Evolutionary conservation across 2,113 vertebrate species (phyloP).

Genomic region (Microtus pennsylvanicus): DNA sequence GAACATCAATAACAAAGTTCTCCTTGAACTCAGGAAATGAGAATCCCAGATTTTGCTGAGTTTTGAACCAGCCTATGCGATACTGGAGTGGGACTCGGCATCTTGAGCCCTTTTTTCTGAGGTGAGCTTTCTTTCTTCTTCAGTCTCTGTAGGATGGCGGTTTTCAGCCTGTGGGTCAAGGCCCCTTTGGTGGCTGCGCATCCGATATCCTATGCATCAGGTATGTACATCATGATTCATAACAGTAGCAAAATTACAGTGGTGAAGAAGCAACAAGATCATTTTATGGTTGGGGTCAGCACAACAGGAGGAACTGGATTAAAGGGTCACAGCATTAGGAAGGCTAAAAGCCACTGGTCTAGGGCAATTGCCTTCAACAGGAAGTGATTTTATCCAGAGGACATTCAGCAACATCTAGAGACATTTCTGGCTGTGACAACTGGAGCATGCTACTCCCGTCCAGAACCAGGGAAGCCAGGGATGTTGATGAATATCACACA

Average conservation of each 20-base stretch:
- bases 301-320: not conserved
- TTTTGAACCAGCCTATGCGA: not conserved
- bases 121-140: not conserved
- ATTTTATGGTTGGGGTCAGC: not conserved
- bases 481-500: not conserved
- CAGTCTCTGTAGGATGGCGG: not conserved
- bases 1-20: not conserved
- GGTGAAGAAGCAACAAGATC: too few species aligned
- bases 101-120: not conserved
- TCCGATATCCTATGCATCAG: not conserved
- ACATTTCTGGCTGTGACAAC: not conserved
- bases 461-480: not conserved
- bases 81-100: not conserved
- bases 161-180: not conserved
- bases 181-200: not conserved
- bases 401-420: conserved; percentile 8
- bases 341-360: not conserved
- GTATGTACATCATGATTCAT: not conserved
- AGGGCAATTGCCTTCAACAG: not conserved
- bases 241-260: not conserved
- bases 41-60: not conserved
- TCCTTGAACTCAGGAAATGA: not conserved
- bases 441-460: not conserved
- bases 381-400: not conserved
- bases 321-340: not conserved